Evolutionary conservation across 2,888 invertebrate genomes (phyloP).

Genomic region (Lepidocyrtinus sp.): DNA sequence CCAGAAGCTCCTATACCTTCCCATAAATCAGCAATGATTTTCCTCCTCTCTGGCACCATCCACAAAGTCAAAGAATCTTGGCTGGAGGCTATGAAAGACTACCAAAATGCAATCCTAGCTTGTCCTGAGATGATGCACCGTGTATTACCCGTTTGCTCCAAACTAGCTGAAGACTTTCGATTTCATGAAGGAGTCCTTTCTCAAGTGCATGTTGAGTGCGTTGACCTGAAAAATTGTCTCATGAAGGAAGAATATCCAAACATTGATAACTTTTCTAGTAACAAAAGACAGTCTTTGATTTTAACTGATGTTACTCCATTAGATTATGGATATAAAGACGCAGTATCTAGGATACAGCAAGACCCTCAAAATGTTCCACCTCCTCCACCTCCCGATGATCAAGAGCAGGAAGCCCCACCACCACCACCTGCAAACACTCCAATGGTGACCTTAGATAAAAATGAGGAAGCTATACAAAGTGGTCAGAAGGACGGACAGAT

Average conservation of each 20-base stretch:
- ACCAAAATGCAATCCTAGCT: slow-evolving; percentile 62
- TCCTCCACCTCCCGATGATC: slow-evolving; percentile 56
- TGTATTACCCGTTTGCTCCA: slow-evolving; percentile 62
- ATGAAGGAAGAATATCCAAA: slow-evolving; percentile 55
- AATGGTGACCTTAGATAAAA: slow-evolving; percentile 60
- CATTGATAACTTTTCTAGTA: slow-evolving; percentile 47
- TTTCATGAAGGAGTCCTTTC: slow-evolving; percentile 62
- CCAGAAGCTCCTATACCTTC: neutral
- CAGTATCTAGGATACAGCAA: slow-evolving; percentile 48
- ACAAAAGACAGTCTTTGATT: slow-evolving; percentile 54
- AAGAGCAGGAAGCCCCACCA: slow-evolving; percentile 39
- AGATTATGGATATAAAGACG: slow-evolving; percentile 63
- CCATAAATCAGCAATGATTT: slow-evolving; percentile 59
- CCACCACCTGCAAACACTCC: slow-evolving; percentile 61
- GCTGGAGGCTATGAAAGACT: slow-evolving; percentile 61
- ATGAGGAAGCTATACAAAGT: slow-evolving; percentile 59
- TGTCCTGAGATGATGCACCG: slow-evolving; percentile 63
- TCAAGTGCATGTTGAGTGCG: slow-evolving; percentile 55
- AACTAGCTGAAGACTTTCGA: slow-evolving; percentile 61
- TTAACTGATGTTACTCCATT: slow-evolving; percentile 58
- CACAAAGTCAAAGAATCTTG: slow-evolving; percentile 50
- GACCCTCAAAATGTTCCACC: slow-evolving; percentile 53
- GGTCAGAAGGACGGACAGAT: slow-evolving; percentile 43
- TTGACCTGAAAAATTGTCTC: slow-evolving; percentile 39
- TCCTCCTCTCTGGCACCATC: slow-evolving; percentile 59